Evolutionary conservation across 2,797 vertebrate species (phyloP).

Genomic region (Somateria mollissima): DNA sequence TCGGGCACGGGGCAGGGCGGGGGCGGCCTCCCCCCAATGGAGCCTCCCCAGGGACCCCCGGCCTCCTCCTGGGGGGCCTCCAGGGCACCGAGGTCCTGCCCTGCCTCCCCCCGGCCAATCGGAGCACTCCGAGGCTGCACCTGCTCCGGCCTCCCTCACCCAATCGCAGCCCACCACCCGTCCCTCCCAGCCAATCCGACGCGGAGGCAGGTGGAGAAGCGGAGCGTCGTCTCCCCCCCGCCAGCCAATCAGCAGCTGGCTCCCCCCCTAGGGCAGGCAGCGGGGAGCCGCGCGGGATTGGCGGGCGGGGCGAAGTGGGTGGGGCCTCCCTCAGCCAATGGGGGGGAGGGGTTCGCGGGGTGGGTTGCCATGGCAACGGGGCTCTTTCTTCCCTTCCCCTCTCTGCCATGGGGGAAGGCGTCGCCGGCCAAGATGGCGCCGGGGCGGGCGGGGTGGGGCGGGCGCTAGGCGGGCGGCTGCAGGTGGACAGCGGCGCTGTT

Average conservation of each 20-base stretch:
- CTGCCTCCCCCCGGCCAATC: background rate
- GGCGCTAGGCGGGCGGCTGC: conserved; percentile 84
- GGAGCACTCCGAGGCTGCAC: background rate
- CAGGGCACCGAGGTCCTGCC: background rate
- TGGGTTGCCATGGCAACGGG: background rate
- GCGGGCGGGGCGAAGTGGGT: background rate
- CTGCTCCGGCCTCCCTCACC: background rate
- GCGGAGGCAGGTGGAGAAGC: background rate
- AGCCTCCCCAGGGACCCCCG: too few relatives aligned
- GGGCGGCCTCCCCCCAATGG: background rate
- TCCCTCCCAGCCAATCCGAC: background rate
- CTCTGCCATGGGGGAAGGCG: background rate
- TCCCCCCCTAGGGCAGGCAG: background rate
- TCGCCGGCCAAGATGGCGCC: background rate
- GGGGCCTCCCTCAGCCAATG: background rate
- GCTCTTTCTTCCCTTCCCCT: too few relatives aligned
- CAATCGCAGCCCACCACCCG: background rate
- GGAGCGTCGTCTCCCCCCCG: fast-evolving
- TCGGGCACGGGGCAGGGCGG: background rate
- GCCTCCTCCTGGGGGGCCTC: background rate
- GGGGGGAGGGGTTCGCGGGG: background rate
- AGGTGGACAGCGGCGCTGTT: conserved; percentile 94
- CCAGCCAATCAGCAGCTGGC: background rate
- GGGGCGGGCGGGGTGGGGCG: background rate
- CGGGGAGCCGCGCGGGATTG: background rate